phyloP scores from a whole-genome alignment of 2,797 vertebrate genomes.

The Microtus obscurus region DNA sequence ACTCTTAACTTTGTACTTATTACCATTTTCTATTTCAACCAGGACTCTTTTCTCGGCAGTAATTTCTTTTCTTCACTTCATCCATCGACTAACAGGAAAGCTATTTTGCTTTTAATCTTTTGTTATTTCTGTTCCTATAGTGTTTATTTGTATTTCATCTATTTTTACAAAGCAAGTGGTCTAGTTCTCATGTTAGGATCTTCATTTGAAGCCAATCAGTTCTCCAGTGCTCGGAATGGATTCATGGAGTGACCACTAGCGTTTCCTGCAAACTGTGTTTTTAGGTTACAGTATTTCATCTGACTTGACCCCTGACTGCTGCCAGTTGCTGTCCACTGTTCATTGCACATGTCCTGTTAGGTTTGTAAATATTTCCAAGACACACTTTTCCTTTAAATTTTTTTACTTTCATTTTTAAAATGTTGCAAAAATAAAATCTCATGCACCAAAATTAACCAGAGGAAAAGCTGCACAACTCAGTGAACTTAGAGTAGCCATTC shows the following conservation, averaged over 20 bases:
- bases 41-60: not conserved
- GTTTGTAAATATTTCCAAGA: not conserved
- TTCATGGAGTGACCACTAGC: not conserved
- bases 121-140: not conserved
- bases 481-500: not conserved
- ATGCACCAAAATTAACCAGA: not conserved
- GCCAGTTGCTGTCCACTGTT: not conserved
- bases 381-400: not conserved
- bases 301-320: not conserved
- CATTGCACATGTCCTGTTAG: not conserved
- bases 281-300: not conserved
- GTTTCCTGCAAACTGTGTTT: not conserved
- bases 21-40: not conserved
- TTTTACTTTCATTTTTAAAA: not conserved
- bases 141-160: not conserved
- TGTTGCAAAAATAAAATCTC: not conserved
- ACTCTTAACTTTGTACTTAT: not conserved
- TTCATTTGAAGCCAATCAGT: not conserved
- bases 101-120: not conserved
- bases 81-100: not conserved
- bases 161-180: not conserved
- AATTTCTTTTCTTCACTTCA: not conserved
- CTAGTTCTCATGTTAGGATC: not conserved
- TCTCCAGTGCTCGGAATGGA: not conserved
- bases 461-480: not conserved